A percentile compares a stretch with the other conserved stretches of the same genome.
These are phyloP conservation scores for Dolichoris vasculosae DNA, from an alignment of 1,140 invertebrate genomes.

Conservation along the genomic window DNA sequence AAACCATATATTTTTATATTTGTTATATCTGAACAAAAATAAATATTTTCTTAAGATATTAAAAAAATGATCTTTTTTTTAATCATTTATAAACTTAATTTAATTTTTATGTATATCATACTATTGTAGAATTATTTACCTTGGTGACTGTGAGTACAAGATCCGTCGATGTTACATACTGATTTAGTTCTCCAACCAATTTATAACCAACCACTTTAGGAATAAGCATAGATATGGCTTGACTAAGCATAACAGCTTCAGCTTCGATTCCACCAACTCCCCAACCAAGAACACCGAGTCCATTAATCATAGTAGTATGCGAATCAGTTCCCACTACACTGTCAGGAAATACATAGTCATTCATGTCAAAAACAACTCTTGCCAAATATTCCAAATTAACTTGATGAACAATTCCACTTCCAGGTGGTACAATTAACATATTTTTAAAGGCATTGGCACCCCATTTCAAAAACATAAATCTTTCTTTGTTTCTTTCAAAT, in stretches of 20 bases:
- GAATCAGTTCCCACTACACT: constrained; percentile 99
- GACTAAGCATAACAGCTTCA: constrained; percentile 94
- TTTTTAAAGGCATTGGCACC: constrained; percentile 96
- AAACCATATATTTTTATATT: no score
- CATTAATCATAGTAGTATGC: constrained; percentile 99
- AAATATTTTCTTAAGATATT: no score
- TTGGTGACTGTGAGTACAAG: constrained; percentile 98
- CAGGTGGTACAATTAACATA: constrained; percentile 98
- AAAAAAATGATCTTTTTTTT: no score
- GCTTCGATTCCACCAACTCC: constrained; percentile 90
- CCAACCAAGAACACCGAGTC: constrained; percentile 87
- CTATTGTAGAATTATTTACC: constrained; percentile 73
- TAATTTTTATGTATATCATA: neutral
- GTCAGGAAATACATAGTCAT: constrained; percentile 89
- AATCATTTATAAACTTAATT: neutral
- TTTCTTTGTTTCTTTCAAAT: constrained; percentile 96
- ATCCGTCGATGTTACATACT: constrained; percentile 96
- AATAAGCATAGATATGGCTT: constrained; percentile 96
- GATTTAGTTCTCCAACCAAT: constrained; percentile 86
- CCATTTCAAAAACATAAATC: constrained; percentile 98
- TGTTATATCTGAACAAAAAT: no score
- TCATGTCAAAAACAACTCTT: constrained; percentile 91
- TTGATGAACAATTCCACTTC: constrained; percentile 98
- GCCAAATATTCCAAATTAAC: constrained; percentile 98
- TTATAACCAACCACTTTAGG: constrained; percentile 97